Evolutionary conservation across 2,888 invertebrate species (phyloP).

Genomic region (Venusia cambrica): DNA sequence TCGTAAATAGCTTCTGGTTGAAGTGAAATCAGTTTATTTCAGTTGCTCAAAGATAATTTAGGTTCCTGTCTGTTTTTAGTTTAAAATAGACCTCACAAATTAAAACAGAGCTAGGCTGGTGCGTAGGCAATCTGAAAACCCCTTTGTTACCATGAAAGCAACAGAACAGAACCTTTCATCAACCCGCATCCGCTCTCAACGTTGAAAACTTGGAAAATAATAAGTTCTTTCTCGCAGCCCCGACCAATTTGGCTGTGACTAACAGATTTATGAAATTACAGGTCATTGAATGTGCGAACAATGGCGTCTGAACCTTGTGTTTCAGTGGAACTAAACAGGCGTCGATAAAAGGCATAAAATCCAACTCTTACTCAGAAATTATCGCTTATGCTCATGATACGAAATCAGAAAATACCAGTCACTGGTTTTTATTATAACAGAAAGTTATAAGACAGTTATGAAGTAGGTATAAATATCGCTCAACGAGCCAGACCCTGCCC

Average conservation of each 20-base stretch:
- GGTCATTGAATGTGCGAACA: constrained; percentile 49
- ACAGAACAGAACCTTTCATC: constrained; percentile 1
- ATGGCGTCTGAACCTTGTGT: constrained; percentile 38
- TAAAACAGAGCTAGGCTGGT: background rate
- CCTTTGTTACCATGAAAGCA: background rate
- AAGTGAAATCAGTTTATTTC: constrained; percentile 1
- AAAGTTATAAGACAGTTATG: constrained; percentile 45
- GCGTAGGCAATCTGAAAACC: background rate
- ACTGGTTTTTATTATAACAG: constrained; percentile 42
- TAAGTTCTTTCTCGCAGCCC: constrained; percentile 29
- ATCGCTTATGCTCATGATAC: constrained; percentile 28
- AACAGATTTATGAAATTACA: constrained; percentile 46
- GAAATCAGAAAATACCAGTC: constrained; percentile 32
- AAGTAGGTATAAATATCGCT: constrained; percentile 36
- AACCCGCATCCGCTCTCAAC: background rate
- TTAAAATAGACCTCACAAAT: too few species aligned
- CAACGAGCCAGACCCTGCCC: constrained; percentile 36
- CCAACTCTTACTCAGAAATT: constrained; percentile 9
- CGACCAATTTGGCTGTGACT: constrained; percentile 46
- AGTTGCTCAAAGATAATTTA: too few species aligned
- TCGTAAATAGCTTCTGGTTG: constrained; percentile 40
- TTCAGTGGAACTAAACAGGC: constrained; percentile 20
- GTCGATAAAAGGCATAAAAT: constrained; percentile 10
- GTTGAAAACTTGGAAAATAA: constrained; percentile 12
- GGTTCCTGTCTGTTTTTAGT: too few species aligned